Evolutionary conservation across 2,113 vertebrate species (phyloP), one percentile per base, ranked within the genome.

Genomic region (Cebus imitator): DNA sequence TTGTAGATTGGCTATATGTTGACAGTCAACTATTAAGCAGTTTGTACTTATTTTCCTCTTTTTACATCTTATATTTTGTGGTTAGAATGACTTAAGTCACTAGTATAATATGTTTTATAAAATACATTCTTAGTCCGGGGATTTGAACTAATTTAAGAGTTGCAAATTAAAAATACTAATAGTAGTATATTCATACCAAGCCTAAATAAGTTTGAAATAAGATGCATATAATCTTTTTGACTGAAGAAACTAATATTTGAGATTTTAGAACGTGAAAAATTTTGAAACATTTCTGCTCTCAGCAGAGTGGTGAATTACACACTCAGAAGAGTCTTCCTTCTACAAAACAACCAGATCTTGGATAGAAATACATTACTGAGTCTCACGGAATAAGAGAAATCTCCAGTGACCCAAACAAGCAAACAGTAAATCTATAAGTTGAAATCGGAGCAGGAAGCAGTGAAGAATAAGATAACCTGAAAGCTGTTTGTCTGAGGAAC

Each of bases 91-190:
- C 20, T 37, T 79, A 57, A 75, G 30, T 96, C 16, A 89, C 32
- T 70, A 48, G 7, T 68, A 32, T 85, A 45, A 76, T 30, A 61
- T 8, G 0, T 86, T 95, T 72, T 87, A 70, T 76, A 23, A 48
- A 72, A 93, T 72, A 20, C 1, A 20, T 92, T 94, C 14, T 87
- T n/a, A 81, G 25, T 55, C 30, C 2, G 43, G 45, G 30, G 1
- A 94, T 85, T 72, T 96, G 76, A 95, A 72, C 20, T 93, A 93
- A 94, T 95, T 96, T 91, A 86, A 27, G 13, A 79, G 20, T 23
- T 83, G 7, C 40, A 76, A 90, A 52, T 94, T 97, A 64, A 81
- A 96, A 89, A 84, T 85, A 45, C 13, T 57, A 18, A 86, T 0
- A 1, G 16, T 14, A 50, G 1, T 92, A 16, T 87, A 32, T 81